Percentiles rank a stretch among this genome's conserved stretches.
Conservation (phyloP, 2,888 invertebrate genomes). For the Lithophane socia region DNA sequence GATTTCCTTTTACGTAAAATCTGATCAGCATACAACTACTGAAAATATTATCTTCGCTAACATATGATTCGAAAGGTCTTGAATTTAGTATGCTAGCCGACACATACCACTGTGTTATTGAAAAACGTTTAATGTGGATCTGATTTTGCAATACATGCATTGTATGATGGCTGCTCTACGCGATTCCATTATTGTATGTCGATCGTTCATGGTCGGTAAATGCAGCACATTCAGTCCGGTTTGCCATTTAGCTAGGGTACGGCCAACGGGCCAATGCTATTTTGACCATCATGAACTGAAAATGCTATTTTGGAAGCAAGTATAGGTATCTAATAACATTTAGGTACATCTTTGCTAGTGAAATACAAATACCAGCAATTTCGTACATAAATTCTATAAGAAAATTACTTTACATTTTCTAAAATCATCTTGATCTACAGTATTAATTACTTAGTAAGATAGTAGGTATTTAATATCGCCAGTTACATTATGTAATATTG, state of each 20-base stretch:
- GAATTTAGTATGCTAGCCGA: slow-evolving; percentile 5
- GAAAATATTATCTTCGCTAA: background rate
- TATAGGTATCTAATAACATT: background rate
- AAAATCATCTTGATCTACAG: background rate
- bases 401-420: background rate
- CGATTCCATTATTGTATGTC: slow-evolving; percentile 15
- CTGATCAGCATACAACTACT: background rate
- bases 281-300: background rate
- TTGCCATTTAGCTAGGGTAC: background rate
- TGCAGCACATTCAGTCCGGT: background rate
- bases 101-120: slow-evolving; percentile 17
- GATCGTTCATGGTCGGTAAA: slow-evolving; percentile 47
- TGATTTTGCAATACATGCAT: slow-evolving; percentile 37
- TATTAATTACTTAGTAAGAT: background rate
- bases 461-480: no score
- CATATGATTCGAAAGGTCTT: slow-evolving; percentile 6
- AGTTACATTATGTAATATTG: no score
- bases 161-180: slow-evolving; percentile 14
- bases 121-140: slow-evolving; percentile 20
- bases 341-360: background rate
- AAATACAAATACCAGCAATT: background rate
- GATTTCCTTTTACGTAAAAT: background rate
- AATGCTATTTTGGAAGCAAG: background rate
- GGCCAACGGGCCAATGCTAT: background rate
- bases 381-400: background rate